Percentiles rank a stretch among this genome's conserved stretches.
Conservation (phyloP, 2,797 vertebrate genomes). For the Sebastes kiyomatsui region DNA sequence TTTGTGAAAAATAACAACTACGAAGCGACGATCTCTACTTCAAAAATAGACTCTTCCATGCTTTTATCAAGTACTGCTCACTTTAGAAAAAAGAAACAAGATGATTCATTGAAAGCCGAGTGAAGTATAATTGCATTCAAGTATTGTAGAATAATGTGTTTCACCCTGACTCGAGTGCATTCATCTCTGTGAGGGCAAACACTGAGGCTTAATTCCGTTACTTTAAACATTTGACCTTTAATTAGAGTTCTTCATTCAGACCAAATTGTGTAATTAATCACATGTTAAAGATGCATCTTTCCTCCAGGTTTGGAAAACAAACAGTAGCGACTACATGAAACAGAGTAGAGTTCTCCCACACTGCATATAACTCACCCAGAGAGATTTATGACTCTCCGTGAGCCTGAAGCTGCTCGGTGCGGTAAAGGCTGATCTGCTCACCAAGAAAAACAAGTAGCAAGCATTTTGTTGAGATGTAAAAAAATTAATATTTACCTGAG, state of each 20-base stretch:
- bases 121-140: not conserved
- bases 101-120: not conserved
- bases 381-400: slow-evolving; percentile 1
- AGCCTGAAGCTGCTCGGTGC: not conserved
- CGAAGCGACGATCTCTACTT: not conserved
- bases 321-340: not conserved
- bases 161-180: not conserved
- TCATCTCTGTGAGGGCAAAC: not conserved
- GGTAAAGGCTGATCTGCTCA: not conserved
- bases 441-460: slow-evolving; percentile 3
- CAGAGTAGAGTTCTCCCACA: not conserved
- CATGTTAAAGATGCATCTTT: not conserved
- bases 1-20: slow-evolving; percentile 1
- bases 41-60: not conserved
- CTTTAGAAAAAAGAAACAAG: not conserved
- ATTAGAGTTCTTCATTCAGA: not conserved
- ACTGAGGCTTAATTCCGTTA: not conserved
- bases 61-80: not conserved
- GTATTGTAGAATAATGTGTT: not conserved
- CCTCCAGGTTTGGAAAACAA: not conserved
- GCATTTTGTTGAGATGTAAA: too few relatives aligned
- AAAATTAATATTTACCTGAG: too few relatives aligned
- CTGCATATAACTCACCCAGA: slow-evolving; percentile 11
- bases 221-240: not conserved
- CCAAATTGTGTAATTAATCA: not conserved